Percentiles rank a stretch among this genome's conserved stretches.
These are phyloP conservation scores for Murina feae DNA, from an alignment of 2,113 vertebrate genomes.

Conservation along the genomic window DNA sequence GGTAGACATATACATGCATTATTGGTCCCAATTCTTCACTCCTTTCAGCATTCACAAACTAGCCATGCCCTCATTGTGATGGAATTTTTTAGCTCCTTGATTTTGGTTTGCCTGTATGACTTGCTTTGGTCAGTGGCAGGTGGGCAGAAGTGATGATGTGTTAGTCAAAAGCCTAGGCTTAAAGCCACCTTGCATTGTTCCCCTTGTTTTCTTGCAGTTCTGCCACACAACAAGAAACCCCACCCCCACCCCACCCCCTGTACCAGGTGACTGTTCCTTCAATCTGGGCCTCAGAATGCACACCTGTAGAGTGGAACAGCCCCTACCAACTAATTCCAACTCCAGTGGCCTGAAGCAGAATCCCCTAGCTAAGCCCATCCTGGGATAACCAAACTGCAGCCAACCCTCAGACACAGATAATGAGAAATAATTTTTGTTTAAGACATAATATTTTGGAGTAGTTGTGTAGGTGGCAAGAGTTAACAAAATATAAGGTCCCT, in stretches of 20 bases:
- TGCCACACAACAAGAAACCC: neutral
- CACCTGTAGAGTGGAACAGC: neutral
- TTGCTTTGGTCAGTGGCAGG: neutral
- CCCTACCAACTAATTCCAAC: neutral
- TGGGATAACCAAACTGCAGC: neutral
- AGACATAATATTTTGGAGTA: neutral
- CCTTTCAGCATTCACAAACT: neutral
- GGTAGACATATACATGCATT: neutral
- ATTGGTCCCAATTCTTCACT: neutral
- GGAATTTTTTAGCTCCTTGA: neutral
- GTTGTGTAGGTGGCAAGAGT: neutral
- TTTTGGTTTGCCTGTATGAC: neutral
- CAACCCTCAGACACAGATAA: neutral
- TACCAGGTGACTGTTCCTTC: neutral
- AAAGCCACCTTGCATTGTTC: neutral
- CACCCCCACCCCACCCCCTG: neutral
- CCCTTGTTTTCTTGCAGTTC: neutral
- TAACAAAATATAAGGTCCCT: neutral
- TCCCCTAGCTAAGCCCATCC: neutral
- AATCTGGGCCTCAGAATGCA: neutral
- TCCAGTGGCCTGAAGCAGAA: neutral
- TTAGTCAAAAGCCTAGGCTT: neutral
- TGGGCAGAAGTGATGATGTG: too few relatives aligned
- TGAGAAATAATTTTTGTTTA: neutral
- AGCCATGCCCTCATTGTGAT: neutral